Conservation (phyloP, 2,888 invertebrate genomes). For the Stictocephala bisonia region DNA sequence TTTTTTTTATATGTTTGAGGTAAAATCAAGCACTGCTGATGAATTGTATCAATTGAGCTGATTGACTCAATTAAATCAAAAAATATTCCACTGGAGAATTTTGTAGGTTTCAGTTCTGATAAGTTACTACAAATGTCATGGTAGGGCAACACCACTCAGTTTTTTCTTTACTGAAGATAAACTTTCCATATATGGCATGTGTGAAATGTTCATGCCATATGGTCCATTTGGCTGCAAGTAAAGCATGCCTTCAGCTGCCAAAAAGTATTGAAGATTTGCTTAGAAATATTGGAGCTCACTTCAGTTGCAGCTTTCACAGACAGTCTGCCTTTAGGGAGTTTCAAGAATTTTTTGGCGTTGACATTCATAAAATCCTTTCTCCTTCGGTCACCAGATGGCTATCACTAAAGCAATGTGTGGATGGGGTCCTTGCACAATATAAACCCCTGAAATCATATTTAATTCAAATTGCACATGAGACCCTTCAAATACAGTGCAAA, state of each 20-base stretch:
- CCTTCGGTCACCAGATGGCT: conserved; percentile 15
- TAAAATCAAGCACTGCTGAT: not conserved
- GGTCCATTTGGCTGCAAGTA: conserved; percentile 26
- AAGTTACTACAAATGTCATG: conserved; percentile 42
- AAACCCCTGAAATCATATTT: conserved; percentile 14
- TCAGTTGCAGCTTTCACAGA: conserved; percentile 27
- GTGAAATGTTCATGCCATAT: conserved; percentile 35
- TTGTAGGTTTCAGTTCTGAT: conserved; percentile 33
- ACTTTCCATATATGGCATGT: conserved; percentile 1
- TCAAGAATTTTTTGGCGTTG: conserved; percentile 17
- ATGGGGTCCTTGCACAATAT: conserved; percentile 26
- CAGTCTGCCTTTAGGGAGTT: conserved; percentile 16
- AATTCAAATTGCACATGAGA: conserved; percentile 3
- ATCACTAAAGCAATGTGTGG: conserved; percentile 22
- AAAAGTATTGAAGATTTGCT: conserved; percentile 16
- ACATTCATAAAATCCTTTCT: conserved; percentile 31
- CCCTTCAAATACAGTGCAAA: conserved; percentile 14
- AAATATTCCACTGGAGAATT: conserved; percentile 28
- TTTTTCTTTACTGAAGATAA: conserved; percentile 4
- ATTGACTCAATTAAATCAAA: not conserved
- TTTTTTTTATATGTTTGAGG: conserved; percentile 30
- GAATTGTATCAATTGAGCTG: not conserved
- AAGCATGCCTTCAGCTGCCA: conserved; percentile 34
- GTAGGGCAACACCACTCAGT: conserved; percentile 25
- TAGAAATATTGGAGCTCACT: conserved; percentile 23